Evolutionary conservation across 2,113 vertebrate genomes (phyloP), one percentile per base, ranked within the genome.

Genomic region (Cisticola juncidis): DNA sequence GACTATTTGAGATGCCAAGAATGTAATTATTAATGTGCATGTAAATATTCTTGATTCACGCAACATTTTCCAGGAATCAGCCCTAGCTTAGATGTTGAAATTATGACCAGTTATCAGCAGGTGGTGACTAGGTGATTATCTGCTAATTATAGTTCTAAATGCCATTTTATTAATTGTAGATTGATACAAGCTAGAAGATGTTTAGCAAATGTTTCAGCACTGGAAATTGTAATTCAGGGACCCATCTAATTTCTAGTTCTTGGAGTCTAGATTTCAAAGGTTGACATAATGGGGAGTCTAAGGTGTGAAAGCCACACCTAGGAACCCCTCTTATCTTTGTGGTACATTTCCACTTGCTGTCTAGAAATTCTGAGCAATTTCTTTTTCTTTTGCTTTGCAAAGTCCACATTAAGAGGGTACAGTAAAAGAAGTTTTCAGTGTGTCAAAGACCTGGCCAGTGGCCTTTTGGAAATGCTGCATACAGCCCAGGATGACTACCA

Each of bases 21-120:
- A 72, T 79, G 72, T 38, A 28, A 90, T 78, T 94, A 91, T 86
- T 84, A 76, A 70, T 36, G 24, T 76, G 40, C 29, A 68, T 47
- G 24, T 82, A 96, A 96, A 84, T 88, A 90, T 64, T 80, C 48
- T 76, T 65, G 45, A 84, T 94, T 79, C 69, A 65, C 19, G n/a
- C 22, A 65, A 60, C 23, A 22, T 88, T 81, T 90, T 94, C 87
- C n/a, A 83, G 25, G 47, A 61, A 56, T 88, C 47, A 86, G 5
- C 12, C 17, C 36, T 60, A 82, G 66, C 20, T 57, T n/a, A 38
- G 65, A 66, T 77, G 82, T 73, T 84, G 62, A 90, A 92, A 88
- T 92, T n/a, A 64, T 50, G 82, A 93, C 23, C 38, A 86, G 21
- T 48, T 93, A 73, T 68, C 77, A 94, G 70, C 72, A 91, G 71